Base-by-base conservation (phyloP, 2,113 vertebrate species). In the Terrapene triunguis region DNA sequence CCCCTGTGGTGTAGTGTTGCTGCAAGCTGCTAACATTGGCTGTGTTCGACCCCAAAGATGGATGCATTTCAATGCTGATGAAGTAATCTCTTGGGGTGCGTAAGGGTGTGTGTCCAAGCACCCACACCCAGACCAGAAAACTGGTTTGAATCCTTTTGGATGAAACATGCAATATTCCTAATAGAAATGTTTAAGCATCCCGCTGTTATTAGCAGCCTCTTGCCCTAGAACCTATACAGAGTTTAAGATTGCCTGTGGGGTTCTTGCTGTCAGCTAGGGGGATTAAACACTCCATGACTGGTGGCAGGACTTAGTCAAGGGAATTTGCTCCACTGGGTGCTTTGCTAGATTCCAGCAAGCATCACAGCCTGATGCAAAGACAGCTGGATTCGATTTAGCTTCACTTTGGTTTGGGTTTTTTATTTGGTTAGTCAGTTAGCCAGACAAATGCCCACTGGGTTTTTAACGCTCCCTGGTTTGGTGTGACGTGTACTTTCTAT, bases 231-330 rank as follows among this genome's bases (percentile, higher is more conserved):
- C 12, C 42, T 47, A 24, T 47, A 50, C 65, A 83, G 17, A 47
- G 74, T 84, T 93, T 84, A 93, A 93, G 90, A 87, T 92, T 92
- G 96, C 89, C 82, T 93, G 88, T 80, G 89, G 89, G 85, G 27
- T 83, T 50, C 90, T 84, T 0, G 0, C 89, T 72, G 74, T 12
- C 57, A 17, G 83, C 88, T 95, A 85, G 51, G 8, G 35, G 44
- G 65, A 82, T 74, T 44, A 21, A 90, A 80, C 51, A 87, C 62
- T 0, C 1, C 47, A 19, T 92, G 80, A 1, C 1, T 47, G 53
- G 79, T 54, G 83, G 92, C 93, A 96, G 94, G 85, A 51, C 89
- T 84, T 51, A 11, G 80, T 83, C 83, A 81, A 95, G 90, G 90
- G 53, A 1, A 0, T 1, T 81, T 0, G 90, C 89, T 91, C 86